Percentiles rank a stretch among this genome's conserved stretches.
These are phyloP conservation scores for Paratilapia polleni DNA, from an alignment of 2,113 vertebrate genomes.

Conservation along the genomic window DNA sequence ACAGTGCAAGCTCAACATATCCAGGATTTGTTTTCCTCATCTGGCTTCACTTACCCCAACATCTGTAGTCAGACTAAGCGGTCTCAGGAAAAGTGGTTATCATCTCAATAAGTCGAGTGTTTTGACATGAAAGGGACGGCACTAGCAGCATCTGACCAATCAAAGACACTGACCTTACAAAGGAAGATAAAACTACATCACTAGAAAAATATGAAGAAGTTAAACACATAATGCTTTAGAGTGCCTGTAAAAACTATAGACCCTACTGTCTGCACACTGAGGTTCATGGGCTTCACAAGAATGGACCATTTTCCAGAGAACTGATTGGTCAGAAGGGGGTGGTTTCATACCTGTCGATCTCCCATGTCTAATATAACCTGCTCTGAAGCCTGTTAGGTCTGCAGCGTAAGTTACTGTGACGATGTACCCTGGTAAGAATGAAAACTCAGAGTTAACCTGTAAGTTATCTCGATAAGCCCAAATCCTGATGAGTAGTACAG, in stretches of 20 bases:
- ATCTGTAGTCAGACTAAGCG: background rate
- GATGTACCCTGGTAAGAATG: no score
- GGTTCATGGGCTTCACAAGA: background rate
- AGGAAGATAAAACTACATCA: no score
- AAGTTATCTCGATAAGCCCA: no score
- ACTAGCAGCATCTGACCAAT: no score
- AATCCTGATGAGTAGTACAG: no score
- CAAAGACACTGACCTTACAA: no score
- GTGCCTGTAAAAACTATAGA: background rate
- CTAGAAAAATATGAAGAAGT: no score
- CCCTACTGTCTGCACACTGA: background rate
- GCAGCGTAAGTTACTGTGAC: no score
- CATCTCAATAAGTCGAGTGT: background rate
- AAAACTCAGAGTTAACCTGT: no score
- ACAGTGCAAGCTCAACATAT: background rate
- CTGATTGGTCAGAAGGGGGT: background rate
- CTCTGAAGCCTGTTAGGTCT: no score
- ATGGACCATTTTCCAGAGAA: background rate
- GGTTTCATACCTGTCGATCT: no score
- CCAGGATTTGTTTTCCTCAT: background rate
- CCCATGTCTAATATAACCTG: no score
- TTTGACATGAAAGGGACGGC: background rate
- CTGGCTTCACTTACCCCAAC: background rate
- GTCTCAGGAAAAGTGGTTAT: background rate
- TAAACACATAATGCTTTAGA: background rate